Evolutionary conservation across 2,888 invertebrate species (phyloP), one percentile per base, ranked within the genome.

Genomic region (Platycnemis pennipes): DNA sequence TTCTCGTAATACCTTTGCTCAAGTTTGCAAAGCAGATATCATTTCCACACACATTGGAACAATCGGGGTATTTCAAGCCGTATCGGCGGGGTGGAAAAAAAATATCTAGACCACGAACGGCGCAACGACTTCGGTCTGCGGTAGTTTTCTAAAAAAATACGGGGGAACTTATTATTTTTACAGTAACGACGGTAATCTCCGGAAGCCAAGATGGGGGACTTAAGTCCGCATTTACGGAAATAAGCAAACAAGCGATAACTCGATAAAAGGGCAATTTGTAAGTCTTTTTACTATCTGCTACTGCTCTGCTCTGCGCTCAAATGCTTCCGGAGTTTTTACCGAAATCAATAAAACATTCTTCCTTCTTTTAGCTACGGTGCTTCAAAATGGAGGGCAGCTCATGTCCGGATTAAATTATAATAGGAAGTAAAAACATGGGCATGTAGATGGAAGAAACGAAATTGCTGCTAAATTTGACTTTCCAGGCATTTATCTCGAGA

Each of bases 171-270:
- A 2, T 31, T 77, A 16, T 77, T 77, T 77, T 77, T 13, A 26
- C 77, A 13, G 46, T 22, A 87, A 87, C 45, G n/a, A 87, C 46
- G 22, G 63, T 56, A 63, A 91, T 91, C 91, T n/a, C 63, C 69
- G 42, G 37, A 77, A 77, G 77, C 77, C 77, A 22, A 77, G 37
- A 37, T 77, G 26, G 37, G 44, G 56, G 44, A 91, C 63, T 63
- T 63, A 37, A 63, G 56, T n/a, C 63, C 45, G 91, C 63, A 91
- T 91, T 63, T 69, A 63, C 63, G 42, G 91, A 42, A 91, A 91
- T 56, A 63, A 63, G 91, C 91, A 69, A 53, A 91, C 56, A 91
- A 91, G 91, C 63, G 63, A 91, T 91, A 63, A 91, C 91, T 56
- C n/a, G 87, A 87, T 87, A 87, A 87, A 87, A 44, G 46, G 44